phyloP scores from a whole-genome alignment of 2,888 invertebrate genomes.

The Zonitis immaculata region DNA sequence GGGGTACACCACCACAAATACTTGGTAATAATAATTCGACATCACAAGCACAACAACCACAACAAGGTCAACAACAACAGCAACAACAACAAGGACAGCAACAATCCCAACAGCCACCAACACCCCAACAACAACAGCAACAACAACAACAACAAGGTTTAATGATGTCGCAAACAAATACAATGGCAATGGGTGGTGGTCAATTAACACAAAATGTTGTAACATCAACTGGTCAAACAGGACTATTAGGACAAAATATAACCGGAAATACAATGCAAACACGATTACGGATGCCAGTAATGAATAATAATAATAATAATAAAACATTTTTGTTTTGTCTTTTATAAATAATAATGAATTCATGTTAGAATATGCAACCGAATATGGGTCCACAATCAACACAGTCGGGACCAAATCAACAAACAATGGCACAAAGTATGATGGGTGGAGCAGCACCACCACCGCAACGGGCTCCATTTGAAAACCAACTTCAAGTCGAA shows the following conservation, averaged over 20 bases:
- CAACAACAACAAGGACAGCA: constrained; percentile 11
- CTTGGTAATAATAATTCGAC: constrained; percentile 36
- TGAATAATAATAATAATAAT: no score
- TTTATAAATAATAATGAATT: constrained; percentile 1
- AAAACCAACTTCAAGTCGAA: constrained; percentile 64
- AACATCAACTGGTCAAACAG: constrained; percentile 40
- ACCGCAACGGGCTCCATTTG: constrained; percentile 38
- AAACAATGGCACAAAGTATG: constrained; percentile 30
- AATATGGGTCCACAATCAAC: constrained; percentile 29
- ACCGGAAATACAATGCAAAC: constrained; percentile 44
- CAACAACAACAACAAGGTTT: constrained; percentile 44
- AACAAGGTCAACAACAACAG: constrained; percentile 4
- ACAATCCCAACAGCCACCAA: constrained; percentile 10
- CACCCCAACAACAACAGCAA: constrained; percentile 16
- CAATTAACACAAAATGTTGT: constrained; percentile 55
- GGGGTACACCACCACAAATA: constrained; percentile 41
- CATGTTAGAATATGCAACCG: constrained; percentile 29
- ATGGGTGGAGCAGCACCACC: constrained; percentile 29
- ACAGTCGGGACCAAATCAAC: constrained; percentile 28
- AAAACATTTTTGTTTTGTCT: no score
- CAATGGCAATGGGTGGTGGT: constrained; percentile 57
- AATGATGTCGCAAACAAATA: constrained; percentile 52
- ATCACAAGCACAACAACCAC: constrained; percentile 22
- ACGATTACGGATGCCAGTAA: constrained; percentile 40
- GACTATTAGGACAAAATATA: constrained; percentile 41